A percentile compares a stretch with the other conserved stretches of the same genome.
Conservation (phyloP, 2,888 invertebrate species). For the Leptinotarsa peninsularis region DNA sequence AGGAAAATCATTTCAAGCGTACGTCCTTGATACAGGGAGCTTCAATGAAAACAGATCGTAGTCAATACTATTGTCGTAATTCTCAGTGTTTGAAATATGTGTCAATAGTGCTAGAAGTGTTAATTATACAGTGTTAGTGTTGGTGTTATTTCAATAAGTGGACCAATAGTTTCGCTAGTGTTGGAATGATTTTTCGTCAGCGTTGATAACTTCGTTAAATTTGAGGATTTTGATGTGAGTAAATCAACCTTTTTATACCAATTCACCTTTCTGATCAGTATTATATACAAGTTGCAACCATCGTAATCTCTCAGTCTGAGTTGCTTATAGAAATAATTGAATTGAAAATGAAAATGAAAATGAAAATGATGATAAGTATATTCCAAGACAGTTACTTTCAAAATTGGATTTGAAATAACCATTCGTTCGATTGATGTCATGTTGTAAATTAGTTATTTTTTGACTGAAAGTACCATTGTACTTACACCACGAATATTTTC, state of each 20-base stretch:
- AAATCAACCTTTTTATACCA: not conserved
- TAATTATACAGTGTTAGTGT: not conserved
- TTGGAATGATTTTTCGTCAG: not conserved
- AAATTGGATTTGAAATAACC: too few species aligned
- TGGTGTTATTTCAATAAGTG: not conserved
- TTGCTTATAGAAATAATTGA: too few species aligned
- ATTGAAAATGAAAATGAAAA: too few species aligned
- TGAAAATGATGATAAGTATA: too few species aligned
- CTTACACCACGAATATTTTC: too few species aligned
- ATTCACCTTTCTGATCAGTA: not conserved
- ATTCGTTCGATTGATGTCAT: too few species aligned
- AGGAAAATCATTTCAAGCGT: not conserved
- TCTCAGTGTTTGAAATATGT: not conserved
- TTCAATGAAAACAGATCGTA: not conserved
- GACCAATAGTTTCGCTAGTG: not conserved
- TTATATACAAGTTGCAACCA: too few species aligned
- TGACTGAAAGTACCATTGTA: too few species aligned
- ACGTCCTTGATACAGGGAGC: not conserved
- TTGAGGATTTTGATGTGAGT: not conserved
- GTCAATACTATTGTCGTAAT: not conserved
- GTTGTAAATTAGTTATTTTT: too few species aligned
- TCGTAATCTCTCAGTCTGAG: too few species aligned
- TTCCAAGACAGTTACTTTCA: too few species aligned
- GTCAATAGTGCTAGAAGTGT: conserved; percentile 8
- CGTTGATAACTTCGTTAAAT: not conserved